Conservation (phyloP, 2,113 vertebrate species). For the Cairina moschata region DNA sequence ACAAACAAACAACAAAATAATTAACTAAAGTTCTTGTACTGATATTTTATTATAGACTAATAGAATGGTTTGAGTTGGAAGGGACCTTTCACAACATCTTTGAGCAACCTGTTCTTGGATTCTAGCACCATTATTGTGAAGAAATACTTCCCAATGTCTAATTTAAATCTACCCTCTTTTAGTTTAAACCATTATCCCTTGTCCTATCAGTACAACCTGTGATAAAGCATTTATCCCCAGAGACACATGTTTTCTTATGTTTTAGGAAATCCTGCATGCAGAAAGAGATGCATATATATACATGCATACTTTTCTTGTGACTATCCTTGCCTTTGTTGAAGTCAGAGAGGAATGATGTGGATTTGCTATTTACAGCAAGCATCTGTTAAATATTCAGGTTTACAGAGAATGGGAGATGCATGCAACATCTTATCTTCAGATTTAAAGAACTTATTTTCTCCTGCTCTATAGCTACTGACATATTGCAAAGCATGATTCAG, state of each 20-base stretch:
- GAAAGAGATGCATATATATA: neutral
- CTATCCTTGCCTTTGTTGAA: neutral
- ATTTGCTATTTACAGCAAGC: neutral
- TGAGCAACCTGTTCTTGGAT: too few species aligned
- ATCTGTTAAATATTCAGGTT: neutral
- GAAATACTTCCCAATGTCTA: too few species aligned
- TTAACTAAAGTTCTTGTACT: neutral
- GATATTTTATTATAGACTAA: neutral
- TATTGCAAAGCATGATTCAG: neutral
- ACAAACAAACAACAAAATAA: too few species aligned
- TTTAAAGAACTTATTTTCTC: neutral
- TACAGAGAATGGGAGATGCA: neutral
- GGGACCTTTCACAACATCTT: too few species aligned
- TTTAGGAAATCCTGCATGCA: neutral
- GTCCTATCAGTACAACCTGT: neutral
- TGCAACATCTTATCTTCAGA: neutral
- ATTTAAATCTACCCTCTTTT: neutral
- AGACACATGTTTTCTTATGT: neutral
- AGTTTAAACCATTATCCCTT: neutral
- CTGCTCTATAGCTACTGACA: neutral
- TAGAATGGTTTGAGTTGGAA: neutral
- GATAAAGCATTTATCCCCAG: neutral
- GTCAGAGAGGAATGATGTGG: neutral
- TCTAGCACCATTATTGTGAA: too few species aligned
- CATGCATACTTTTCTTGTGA: neutral